These are phyloP conservation scores for Leptodirus hochenwartii DNA, from an alignment of 2,888 invertebrate species.

Conservation along the genomic window DNA sequence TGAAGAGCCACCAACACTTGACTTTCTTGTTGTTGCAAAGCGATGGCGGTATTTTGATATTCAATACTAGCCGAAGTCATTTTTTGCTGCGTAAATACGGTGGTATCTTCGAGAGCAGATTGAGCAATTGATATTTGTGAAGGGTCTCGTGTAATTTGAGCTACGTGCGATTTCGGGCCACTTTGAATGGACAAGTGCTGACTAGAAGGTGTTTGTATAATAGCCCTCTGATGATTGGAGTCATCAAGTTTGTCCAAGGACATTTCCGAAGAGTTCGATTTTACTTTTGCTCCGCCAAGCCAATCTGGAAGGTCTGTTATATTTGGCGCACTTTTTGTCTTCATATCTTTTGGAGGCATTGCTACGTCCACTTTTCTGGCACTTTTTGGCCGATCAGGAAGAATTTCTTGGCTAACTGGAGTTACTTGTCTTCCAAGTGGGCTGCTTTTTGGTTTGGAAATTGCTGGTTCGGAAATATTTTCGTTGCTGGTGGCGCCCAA, in stretches of 20 bases:
- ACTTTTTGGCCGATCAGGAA: constrained; percentile 5
- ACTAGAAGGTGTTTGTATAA: no score
- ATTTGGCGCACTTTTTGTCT: constrained; percentile 14
- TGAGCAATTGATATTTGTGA: not conserved
- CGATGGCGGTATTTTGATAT: constrained; percentile 34
- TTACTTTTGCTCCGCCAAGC: constrained; percentile 14
- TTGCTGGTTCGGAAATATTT: constrained; percentile 10
- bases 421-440: constrained; percentile 14
- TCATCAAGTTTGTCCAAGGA: constrained; percentile 1
- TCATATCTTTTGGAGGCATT: constrained; percentile 17
- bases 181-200: not conserved
- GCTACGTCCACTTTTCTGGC: constrained; percentile 19
- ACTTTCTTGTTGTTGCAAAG: constrained; percentile 42
- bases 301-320: constrained; percentile 20
- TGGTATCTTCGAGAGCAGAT: no score
- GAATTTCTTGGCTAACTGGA: constrained; percentile 3
- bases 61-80: constrained; percentile 25
- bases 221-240: not conserved
- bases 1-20: constrained; percentile 41
- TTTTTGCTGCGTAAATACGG: constrained; percentile 19
- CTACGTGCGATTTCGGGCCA: not conserved
- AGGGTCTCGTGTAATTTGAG: not conserved
- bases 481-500: constrained; percentile 24
- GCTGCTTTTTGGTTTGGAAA: constrained; percentile 18
- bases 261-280: not conserved